Conservation (phyloP, 2,797 vertebrate genomes). For the Presbytis comata region DNA sequence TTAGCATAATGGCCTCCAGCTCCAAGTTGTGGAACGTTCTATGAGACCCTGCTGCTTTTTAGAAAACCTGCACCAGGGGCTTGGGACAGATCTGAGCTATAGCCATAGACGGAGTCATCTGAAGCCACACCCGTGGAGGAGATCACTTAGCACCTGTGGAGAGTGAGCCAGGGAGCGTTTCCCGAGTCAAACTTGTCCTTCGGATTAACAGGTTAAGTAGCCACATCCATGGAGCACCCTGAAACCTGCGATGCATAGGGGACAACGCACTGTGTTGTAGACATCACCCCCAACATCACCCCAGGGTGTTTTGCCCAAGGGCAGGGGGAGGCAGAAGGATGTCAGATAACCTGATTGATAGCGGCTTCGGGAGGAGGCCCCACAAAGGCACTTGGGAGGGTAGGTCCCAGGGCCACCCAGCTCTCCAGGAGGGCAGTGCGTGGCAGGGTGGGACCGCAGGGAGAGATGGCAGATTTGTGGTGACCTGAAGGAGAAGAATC, state of each 20-base stretch:
- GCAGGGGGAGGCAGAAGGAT: neutral
- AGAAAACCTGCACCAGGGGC: neutral
- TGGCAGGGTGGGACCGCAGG: neutral
- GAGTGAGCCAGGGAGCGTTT: neutral
- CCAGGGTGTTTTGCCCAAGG: neutral
- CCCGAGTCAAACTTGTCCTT: fast-evolving
- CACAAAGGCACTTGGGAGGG: fast-evolving
- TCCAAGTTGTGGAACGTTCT: no score
- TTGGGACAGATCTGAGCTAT: neutral
- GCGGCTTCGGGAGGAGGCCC: neutral
- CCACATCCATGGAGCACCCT: no score
- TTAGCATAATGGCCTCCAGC: no score
- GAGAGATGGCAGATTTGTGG: neutral
- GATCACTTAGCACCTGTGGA: neutral
- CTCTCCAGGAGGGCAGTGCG: neutral
- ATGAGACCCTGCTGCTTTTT: neutral
- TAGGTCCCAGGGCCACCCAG: neutral
- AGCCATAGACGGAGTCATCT: neutral
- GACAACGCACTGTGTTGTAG: neutral
- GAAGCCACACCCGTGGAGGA: neutral
- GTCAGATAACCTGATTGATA: no score
- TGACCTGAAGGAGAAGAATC: neutral
- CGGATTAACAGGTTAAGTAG: neutral
- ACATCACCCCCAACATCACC: no score
- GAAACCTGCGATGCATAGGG: fast-evolving